Base-by-base conservation (phyloP, 37 sponge, comb jelly and placozoan genomes). In the Beroe forskalii region DNA sequence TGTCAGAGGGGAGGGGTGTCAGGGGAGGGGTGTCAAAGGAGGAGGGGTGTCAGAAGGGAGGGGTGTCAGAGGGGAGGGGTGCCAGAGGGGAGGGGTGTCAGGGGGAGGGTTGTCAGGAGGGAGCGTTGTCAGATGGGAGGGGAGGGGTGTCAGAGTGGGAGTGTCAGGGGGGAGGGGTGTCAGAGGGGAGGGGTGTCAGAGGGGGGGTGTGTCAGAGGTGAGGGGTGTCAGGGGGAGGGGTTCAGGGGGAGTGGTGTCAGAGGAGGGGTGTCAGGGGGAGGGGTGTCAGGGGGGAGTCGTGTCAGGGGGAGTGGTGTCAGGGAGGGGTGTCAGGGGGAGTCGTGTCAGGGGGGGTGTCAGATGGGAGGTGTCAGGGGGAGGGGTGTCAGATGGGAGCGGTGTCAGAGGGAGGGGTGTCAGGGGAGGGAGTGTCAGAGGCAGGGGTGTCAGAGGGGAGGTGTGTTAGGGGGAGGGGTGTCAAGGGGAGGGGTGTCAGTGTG, bases 121-220 rank as follows among this genome's bases (percentile, higher is more conserved):
- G 67, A 66, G 67, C 8, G 67, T 8, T 25, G 67, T 25, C n/a
- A n/a, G 67, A 66, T 6, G 8, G 67, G 20, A 24, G 8, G 67
- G 20, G 67, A 66, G 30, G 28, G 8, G 67, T 25, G 67, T n/a
- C n/a, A 27, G 67, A 27, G 67, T 25, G 67, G n/a, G n/a, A n/a
- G n/a, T n/a, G n/a, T n/a, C n/a, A n/a, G n/a, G n/a, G n/a, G n/a
- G n/a, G n/a, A n/a, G n/a, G n/a, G n/a, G n/a, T n/a, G n/a, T n/a
- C n/a, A n/a, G n/a, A n/a, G n/a, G n/a, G n/a, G n/a, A n/a, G n/a
- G n/a, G n/a, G n/a, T n/a, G n/a, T n/a, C n/a, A n/a, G n/a, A n/a
- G n/a, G n/a, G n/a, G n/a, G n/a, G 20, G 28, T 25, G 67, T n/a
- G 67, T 25, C n/a, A 66, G 67, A 66, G 67, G 60, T 25, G 67